Conservation (phyloP, 2,113 vertebrate genomes). For the Sinocyclocheilus maitianheensis region DNA sequence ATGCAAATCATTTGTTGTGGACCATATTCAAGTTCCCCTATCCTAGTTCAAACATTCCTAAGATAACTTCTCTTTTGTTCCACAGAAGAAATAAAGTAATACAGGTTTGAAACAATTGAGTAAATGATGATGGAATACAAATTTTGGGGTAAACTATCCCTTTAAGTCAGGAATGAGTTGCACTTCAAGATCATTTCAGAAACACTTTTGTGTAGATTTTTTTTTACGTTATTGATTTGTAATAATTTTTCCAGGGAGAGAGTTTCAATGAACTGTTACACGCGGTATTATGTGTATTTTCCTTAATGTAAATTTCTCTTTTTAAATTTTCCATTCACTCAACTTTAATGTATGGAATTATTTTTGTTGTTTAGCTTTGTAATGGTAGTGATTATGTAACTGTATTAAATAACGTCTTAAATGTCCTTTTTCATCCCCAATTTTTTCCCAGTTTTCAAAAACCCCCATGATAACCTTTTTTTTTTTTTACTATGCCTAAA, state of each 20-base stretch:
- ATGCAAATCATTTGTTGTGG: too few relatives aligned
- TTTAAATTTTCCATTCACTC: background rate
- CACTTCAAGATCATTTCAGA: constrained; percentile 1
- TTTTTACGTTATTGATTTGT: constrained; percentile 11
- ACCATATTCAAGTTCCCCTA: too few relatives aligned
- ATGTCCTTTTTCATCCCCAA: background rate
- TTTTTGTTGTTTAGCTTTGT: background rate
- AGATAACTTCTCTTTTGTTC: background rate
- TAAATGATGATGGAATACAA: background rate
- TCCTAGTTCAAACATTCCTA: background rate
- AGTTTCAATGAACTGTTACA: background rate
- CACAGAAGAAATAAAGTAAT: background rate
- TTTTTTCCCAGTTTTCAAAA: too few relatives aligned
- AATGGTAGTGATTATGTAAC: constrained; percentile 16
- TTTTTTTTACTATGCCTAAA: background rate
- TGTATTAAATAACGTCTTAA: background rate
- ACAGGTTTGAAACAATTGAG: background rate
- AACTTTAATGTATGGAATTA: constrained; percentile 17
- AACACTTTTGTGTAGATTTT: background rate
- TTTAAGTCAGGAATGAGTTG: constrained; percentile 11
- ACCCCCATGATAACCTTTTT: background rate
- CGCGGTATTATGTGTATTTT: constrained; percentile 16
- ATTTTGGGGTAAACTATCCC: background rate
- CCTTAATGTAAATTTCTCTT: constrained; percentile 31
- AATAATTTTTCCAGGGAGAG: background rate